phyloP scores from a whole-genome alignment of 2,113 vertebrate genomes.

The Vimba vimba region DNA sequence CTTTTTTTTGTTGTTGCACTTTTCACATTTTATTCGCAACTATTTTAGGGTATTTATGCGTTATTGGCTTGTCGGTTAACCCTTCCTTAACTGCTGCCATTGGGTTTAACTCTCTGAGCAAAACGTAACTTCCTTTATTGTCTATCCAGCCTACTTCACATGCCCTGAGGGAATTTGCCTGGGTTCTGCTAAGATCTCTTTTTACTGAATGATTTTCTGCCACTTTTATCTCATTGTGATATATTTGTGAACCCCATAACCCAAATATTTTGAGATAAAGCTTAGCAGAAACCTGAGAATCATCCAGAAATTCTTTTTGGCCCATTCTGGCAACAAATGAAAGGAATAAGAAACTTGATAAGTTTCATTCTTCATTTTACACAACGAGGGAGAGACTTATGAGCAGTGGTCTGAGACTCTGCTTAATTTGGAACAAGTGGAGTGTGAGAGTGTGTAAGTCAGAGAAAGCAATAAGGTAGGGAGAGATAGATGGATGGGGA shows the following conservation, averaged over 20 bases:
- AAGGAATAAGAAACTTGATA: constrained; percentile 67
- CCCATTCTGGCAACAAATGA: constrained; percentile 64
- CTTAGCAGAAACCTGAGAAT: constrained; percentile 59
- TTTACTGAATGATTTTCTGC: constrained; percentile 42
- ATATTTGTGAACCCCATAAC: constrained; percentile 63
- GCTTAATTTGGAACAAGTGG: constrained; percentile 53
- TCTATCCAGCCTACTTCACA: constrained; percentile 38
- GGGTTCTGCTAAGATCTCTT: constrained; percentile 50
- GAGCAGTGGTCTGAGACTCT: constrained; percentile 44
- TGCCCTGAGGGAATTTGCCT: constrained; percentile 62
- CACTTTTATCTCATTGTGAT: constrained; percentile 62
- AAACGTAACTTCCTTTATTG: constrained; percentile 24
- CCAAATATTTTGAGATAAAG: constrained; percentile 63
- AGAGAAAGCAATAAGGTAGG: constrained; percentile 31
- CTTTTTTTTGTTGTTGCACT: constrained; percentile 27
- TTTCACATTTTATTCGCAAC: constrained; percentile 42
- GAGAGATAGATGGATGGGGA: constrained; percentile 18
- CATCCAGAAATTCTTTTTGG: constrained; percentile 55
- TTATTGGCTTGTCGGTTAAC: constrained; percentile 60
- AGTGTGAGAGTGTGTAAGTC: constrained; percentile 46
- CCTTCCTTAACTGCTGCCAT: constrained; percentile 51
- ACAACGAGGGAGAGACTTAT: constrained; percentile 61
- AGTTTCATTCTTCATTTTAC: constrained; percentile 66
- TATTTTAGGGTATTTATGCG: constrained; percentile 57
- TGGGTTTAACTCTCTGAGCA: constrained; percentile 40